Evolutionary conservation across 2,888 invertebrate species (phyloP), one percentile per base, ranked within the genome.

Genomic region (Pelosia muscerda): DNA sequence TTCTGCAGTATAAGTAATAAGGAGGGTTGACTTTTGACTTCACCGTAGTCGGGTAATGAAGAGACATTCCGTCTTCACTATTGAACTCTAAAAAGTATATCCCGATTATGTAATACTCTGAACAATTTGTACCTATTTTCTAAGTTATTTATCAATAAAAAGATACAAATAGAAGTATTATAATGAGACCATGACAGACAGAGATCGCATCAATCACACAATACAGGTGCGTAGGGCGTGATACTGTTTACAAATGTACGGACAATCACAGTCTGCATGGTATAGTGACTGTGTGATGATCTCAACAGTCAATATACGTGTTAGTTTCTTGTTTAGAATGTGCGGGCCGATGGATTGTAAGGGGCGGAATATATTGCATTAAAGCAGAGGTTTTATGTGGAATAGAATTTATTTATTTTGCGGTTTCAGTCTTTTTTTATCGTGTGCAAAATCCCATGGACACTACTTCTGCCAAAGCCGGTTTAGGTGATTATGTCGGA

Each of bases 311-410:
- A 69, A 75, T 76, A 74, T 72, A 69, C 71, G 67, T 73, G 82
- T 80, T 81, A 79, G 81, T 79, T 73, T 74, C 71, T 75, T 78
- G 71, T 78, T 80, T 79, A 79, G 75, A 79, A 69, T 25, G 15
- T 25, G 25, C 28, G n/a, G 25, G 25, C 60, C 42, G n/a, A 19
- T 19, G 38, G 60, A 61, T 25, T 26, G 26, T 42, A 49, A 61
- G 42, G 31, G 10, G 60, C 19, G 25, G 25, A 8, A 25, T 61
- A 19, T n/a, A 1, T 25, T 60, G 23, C 34, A 38, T 11, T 19
- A 42, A 15, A 38, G 34, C 13, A 59, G 60, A 38, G 23, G 25
- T 23, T 60, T 60, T 42, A 54, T 28, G 9, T 5, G 2, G 0
- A 0, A 8, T 25, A 28, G 26, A n/a, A 6, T 31, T n/a, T 23